phyloP scores from a whole-genome alignment of 2,113 vertebrate species.

The Thunnus maccoyii region DNA sequence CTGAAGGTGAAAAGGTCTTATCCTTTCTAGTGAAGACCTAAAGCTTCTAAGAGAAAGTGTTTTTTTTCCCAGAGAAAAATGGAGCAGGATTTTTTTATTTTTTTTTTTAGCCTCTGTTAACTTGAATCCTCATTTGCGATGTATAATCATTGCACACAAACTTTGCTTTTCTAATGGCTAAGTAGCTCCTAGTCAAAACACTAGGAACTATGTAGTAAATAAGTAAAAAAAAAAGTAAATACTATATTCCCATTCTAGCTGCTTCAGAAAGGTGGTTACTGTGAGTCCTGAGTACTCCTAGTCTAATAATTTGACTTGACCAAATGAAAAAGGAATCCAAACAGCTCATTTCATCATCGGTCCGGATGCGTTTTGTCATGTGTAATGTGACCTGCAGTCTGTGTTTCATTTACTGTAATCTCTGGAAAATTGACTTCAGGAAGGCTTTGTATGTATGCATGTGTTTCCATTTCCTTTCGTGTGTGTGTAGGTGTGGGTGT shows the following conservation, averaged over 20 bases:
- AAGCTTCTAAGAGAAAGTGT: slow-evolving; percentile 17
- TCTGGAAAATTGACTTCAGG: slow-evolving; percentile 18
- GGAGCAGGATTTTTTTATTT: neutral
- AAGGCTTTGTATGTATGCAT: neutral
- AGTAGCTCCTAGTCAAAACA: neutral
- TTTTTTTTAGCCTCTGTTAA: neutral
- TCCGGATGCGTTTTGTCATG: slow-evolving; percentile 26
- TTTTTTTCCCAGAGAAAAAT: slow-evolving; percentile 14
- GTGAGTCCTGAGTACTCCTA: neutral
- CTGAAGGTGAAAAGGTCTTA: slow-evolving; percentile 62
- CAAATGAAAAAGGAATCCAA: neutral
- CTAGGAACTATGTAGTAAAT: too few species aligned
- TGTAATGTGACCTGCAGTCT: neutral
- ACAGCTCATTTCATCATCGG: neutral
- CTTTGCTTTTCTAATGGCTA: neutral
- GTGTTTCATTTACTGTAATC: slow-evolving; percentile 31
- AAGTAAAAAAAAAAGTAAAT: neutral
- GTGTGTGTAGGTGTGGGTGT: neutral
- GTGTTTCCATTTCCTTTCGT: slow-evolving; percentile 21
- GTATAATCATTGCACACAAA: neutral
- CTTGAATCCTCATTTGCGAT: neutral
- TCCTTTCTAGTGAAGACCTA: slow-evolving; percentile 25
- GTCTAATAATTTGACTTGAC: neutral
- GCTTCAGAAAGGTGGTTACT: neutral
- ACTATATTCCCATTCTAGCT: neutral